Evolutionary conservation across 1,140 invertebrate species (phyloP).

Genomic region (Pogonomyrmex barbatus): DNA sequence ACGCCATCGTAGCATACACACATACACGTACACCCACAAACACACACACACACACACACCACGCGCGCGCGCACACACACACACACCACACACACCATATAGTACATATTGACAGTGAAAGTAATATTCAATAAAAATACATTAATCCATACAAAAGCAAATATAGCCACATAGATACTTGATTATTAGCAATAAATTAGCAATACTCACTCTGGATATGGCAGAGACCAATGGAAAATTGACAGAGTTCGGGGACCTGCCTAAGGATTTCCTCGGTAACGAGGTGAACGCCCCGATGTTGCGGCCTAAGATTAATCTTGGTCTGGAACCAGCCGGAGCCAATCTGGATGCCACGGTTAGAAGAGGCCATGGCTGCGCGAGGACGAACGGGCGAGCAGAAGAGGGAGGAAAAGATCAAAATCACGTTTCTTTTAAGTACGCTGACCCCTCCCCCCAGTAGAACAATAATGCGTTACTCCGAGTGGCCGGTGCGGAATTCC

Average conservation of each 20-base stretch:
- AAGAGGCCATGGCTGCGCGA: constrained; percentile 90
- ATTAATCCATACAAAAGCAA: not conserved
- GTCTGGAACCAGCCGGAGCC: constrained; percentile 98
- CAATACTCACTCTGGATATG: constrained; percentile 96
- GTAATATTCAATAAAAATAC: constrained; percentile 1
- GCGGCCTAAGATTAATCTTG: constrained; percentile 97
- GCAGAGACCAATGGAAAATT: constrained; percentile 97
- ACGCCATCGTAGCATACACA: not conserved
- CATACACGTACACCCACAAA: not conserved
- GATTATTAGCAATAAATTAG: constrained; percentile 13
- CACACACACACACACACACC: not conserved
- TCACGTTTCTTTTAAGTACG: not conserved
- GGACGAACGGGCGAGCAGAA: constrained; percentile 66
- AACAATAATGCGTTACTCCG: not conserved
- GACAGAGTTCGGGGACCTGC: constrained; percentile 96
- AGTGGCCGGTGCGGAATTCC: not conserved
- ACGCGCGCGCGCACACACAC: too few species aligned
- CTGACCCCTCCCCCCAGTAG: not conserved
- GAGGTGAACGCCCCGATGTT: constrained; percentile 97
- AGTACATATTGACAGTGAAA: not conserved
- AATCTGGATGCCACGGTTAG: constrained; percentile 94
- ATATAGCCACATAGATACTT: not conserved
- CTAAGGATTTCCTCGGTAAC: constrained; percentile 97
- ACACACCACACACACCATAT: not conserved
- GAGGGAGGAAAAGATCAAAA: not conserved